Conservation (phyloP, 2,888 invertebrate species). For the Lymantria monacha region DNA sequence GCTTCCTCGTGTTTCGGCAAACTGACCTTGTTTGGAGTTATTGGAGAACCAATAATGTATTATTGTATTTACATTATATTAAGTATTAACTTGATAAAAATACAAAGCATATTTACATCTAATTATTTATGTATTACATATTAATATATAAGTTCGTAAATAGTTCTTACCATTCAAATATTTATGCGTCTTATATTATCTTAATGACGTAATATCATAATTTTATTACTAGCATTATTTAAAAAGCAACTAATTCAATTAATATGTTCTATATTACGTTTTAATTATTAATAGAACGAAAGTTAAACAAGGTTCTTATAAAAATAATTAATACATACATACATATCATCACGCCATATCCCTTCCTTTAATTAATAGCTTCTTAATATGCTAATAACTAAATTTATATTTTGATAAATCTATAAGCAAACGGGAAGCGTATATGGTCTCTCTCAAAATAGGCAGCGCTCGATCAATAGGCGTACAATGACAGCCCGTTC, state of each 20-base stretch:
- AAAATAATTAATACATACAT: conserved; percentile 10
- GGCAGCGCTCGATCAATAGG: conserved; percentile 56
- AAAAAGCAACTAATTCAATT: conserved; percentile 7
- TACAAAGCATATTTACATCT: neutral
- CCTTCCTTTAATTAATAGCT: conserved; percentile 6
- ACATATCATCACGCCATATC: too few relatives aligned
- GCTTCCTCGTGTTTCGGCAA: conserved; percentile 28
- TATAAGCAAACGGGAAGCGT: conserved; percentile 27
- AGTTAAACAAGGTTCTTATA: conserved; percentile 3
- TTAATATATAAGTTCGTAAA: too few relatives aligned
- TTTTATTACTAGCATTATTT: neutral
- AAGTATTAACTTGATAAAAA: conserved; percentile 2
- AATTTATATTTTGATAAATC: conserved; percentile 17
- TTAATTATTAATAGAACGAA: conserved; percentile 7
- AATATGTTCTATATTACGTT: conserved; percentile 4
- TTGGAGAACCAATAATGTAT: conserved; percentile 23
- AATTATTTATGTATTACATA: too few relatives aligned
- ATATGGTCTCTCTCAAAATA: conserved; percentile 25
- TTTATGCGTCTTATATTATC: too few relatives aligned
- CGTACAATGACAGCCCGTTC: conserved; percentile 49
- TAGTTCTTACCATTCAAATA: too few relatives aligned
- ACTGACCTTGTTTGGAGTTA: conserved; percentile 27
- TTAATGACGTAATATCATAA: too few relatives aligned
- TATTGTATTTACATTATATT: conserved; percentile 14
- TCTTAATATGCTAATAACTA: conserved; percentile 9